Evolutionary conservation across 2,888 invertebrate species (phyloP), one percentile per base, ranked within the genome.

Genomic region (Sthenelais limicola): DNA sequence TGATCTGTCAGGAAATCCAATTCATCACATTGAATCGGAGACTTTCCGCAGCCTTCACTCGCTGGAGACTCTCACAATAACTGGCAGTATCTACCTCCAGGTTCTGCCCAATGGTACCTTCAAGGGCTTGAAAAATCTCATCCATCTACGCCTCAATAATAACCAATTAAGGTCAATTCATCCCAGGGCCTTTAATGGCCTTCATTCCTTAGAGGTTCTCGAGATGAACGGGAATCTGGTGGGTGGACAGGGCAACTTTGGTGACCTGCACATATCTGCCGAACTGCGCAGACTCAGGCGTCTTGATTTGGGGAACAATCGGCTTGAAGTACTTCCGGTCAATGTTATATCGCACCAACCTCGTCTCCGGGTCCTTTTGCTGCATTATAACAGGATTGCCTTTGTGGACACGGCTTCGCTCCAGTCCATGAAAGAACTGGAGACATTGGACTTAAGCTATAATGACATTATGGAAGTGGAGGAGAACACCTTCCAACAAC

Each of bases 1-100:
- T 5, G 82, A 85, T 87, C 89, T 96, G 76, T 93, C 90, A 95
- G 96, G 94, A 85, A 96, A 96, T 89, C 95, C 95, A 66, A 89
- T 95, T 80, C 70, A 70, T 47, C 43, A 38, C 21, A 70, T 70
- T 15, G 52, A 52, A 35, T 24, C 70, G 28, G 54, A 43, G 33
- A 70, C 70, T 26, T 70, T 70, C 28, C 12, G 54, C 3, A 38
- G 33, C 28, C 52, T 70, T 9, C 70, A 70, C 43, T 33, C 52
- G 33, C 54, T 70, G 38, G 51, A 70, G 35, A 38, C 52, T 7
- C 54, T 70, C 38, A 51, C 43, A n/a, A 70, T 70, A 28, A 51
- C 49, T 12, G 54, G 54, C 5, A 70, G 54, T 30, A 32, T 54
- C 15, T 51, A 54, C 54, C 54, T 70, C 38, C 52, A 70, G 43